These are phyloP conservation scores for Cerastoderma edule DNA, from an alignment of 2,888 invertebrate genomes.

Conservation along the genomic window DNA sequence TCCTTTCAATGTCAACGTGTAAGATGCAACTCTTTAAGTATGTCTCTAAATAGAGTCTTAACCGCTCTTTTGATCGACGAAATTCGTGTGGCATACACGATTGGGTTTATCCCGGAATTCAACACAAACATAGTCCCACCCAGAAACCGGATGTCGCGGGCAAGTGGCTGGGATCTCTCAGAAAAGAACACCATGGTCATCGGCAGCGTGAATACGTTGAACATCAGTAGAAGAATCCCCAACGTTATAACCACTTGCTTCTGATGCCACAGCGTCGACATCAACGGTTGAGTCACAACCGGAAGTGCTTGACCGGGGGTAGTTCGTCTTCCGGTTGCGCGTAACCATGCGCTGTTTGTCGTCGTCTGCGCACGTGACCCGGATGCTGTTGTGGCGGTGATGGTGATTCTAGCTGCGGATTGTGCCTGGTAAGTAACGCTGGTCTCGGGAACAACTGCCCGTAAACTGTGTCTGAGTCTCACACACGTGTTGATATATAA, in stretches of 20 bases:
- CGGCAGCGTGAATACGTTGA: slow-evolving; percentile 11
- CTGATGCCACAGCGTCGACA: not conserved
- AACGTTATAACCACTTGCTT: not conserved
- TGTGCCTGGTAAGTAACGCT: too few relatives aligned
- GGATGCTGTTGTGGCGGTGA: too few relatives aligned
- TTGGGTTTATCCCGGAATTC: slow-evolving; percentile 2
- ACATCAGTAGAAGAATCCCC: not conserved
- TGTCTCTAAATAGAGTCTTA: too few relatives aligned
- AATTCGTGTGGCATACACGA: slow-evolving; percentile 13
- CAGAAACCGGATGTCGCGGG: not conserved
- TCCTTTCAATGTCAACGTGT: too few relatives aligned
- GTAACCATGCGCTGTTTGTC: not conserved
- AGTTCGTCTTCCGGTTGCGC: not conserved
- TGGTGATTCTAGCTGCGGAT: too few relatives aligned
- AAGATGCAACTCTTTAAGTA: too few relatives aligned
- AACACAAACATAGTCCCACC: not conserved
- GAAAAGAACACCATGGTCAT: not conserved
- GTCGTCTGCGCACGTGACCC: too few relatives aligned
- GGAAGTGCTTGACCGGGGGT: not conserved
- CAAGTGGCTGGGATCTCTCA: not conserved
- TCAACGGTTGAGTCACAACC: not conserved
- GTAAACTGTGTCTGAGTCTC: too few relatives aligned
- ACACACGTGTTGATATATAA: not conserved
- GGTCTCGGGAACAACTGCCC: too few relatives aligned
- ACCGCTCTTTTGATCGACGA: too few relatives aligned